Evolutionary conservation across 1,140 invertebrate species (phyloP).

Genomic region (Portunus trituberculatus): DNA sequence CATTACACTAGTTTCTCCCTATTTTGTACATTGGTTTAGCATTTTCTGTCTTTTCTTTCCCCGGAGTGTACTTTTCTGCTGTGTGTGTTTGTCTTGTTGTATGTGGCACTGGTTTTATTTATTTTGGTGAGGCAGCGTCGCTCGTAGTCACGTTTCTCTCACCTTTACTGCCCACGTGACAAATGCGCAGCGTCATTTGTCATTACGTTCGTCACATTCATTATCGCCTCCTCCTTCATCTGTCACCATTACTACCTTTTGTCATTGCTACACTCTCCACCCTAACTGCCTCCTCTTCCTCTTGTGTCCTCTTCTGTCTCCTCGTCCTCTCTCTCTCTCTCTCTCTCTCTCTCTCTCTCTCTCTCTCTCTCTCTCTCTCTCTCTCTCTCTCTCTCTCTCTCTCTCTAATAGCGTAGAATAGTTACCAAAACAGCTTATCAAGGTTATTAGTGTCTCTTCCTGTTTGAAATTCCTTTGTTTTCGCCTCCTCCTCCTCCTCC

Average conservation of each 20-base stretch:
- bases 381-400: too few relatives aligned
- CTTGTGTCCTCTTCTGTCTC: background rate
- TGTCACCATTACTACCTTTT: background rate
- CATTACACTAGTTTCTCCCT: background rate
- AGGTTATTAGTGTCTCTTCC: too few relatives aligned
- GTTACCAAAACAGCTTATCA: too few relatives aligned
- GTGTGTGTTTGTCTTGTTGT: background rate
- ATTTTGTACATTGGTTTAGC: background rate
- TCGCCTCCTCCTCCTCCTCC: background rate
- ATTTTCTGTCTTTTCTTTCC: background rate
- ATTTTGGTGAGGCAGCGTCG: background rate
- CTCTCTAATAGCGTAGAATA: too few relatives aligned
- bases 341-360: too few relatives aligned
- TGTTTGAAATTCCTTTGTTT: too few relatives aligned
- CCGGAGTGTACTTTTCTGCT: background rate
- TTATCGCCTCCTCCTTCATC: background rate
- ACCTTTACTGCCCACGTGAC: background rate
- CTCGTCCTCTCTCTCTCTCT: too few relatives aligned
- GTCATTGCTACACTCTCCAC: background rate
- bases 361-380: too few relatives aligned
- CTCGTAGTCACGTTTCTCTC: background rate
- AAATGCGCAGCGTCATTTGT: background rate
- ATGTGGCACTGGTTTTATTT: too few relatives aligned
- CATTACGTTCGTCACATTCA: conserved; percentile 3
- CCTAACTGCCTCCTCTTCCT: background rate